These are phyloP conservation scores for Rhincodon typus DNA, from an alignment of 2,797 vertebrate genomes.

Conservation along the genomic window DNA sequence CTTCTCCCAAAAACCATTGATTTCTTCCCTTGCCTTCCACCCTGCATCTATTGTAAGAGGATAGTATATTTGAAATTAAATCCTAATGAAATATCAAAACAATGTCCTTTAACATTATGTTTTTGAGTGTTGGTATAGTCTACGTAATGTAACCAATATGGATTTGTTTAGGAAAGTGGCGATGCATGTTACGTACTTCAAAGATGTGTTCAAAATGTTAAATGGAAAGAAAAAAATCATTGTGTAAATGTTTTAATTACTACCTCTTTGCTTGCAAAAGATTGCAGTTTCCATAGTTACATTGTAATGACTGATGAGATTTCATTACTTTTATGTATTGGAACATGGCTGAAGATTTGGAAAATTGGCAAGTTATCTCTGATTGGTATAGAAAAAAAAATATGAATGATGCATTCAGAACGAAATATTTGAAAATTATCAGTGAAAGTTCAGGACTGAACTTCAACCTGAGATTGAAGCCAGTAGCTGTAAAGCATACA, in stretches of 20 bases:
- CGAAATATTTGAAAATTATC: neutral
- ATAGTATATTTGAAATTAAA: neutral
- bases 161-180: no score
- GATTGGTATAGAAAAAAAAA: neutral
- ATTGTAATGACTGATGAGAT: neutral
- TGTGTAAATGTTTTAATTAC: neutral
- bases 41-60: neutral
- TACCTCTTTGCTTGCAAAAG: neutral
- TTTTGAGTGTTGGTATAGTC: neutral
- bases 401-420: neutral
- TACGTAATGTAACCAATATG: neutral
- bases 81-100: neutral
- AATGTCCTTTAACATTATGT: neutral
- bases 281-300: neutral
- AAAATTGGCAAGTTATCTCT: neutral
- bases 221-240: neutral
- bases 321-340: neutral
- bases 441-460: neutral
- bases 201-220: neutral
- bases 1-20: neutral
- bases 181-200: neutral
- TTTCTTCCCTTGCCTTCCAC: neutral
- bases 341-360: neutral
- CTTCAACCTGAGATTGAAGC: neutral
- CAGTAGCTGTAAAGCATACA: neutral